These are phyloP conservation scores for Ancistrus triradiatus DNA, from an alignment of 2,113 vertebrate genomes.

Conservation along the genomic window DNA sequence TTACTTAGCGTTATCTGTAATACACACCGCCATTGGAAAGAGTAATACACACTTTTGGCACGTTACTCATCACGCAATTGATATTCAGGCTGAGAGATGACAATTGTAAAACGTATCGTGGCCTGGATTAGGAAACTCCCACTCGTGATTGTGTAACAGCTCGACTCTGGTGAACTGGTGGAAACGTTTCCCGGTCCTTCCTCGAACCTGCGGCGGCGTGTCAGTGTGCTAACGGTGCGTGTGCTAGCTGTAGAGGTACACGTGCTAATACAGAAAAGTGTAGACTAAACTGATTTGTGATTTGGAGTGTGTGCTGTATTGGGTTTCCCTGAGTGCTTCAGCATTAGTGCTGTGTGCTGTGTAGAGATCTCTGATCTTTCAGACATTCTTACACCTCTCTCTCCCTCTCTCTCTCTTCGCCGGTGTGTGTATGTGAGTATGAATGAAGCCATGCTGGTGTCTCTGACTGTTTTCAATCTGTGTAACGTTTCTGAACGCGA, in stretches of 20 bases:
- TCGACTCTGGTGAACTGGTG: background rate
- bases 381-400: background rate
- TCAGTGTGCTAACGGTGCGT: no score
- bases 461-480: background rate
- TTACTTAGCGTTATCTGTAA: no score
- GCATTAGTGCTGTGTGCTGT: slow-evolving; percentile 5
- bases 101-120: background rate
- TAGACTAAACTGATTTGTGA: background rate
- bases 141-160: background rate
- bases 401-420: background rate
- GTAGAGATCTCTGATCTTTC: background rate
- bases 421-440: background rate
- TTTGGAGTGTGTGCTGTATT: background rate
- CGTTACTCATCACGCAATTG: background rate
- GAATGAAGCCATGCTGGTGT: background rate
- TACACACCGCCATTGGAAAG: no score
- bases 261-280: background rate
- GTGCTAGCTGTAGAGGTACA: background rate
- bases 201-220: background rate
- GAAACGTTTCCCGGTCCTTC: background rate
- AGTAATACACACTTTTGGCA: no score
- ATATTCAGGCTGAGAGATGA: background rate
- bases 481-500: background rate
- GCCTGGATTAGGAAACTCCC: background rate
- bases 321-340: slow-evolving; percentile 1